Conservation (phyloP, 2,797 vertebrate species). For the Ispidina lecontei region DNA sequence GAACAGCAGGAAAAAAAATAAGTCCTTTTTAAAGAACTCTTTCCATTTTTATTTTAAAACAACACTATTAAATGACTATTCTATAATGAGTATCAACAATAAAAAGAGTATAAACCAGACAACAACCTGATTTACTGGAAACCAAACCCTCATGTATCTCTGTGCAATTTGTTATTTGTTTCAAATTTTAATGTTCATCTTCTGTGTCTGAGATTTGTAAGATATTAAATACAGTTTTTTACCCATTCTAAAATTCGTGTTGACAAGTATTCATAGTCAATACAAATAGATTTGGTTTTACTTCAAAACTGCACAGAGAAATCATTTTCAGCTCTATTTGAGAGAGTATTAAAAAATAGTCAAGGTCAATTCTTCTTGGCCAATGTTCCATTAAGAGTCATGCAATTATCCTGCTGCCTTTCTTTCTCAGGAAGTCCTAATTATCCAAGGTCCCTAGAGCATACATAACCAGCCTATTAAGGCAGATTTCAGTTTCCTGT, state of each 20-base stretch:
- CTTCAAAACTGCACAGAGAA: neutral
- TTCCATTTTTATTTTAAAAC: neutral
- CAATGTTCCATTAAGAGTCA: neutral
- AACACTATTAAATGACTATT: neutral
- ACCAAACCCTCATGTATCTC: neutral
- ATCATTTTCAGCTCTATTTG: neutral
- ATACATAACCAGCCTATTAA: neutral
- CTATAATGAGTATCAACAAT: neutral
- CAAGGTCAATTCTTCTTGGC: neutral
- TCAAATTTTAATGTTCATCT: neutral
- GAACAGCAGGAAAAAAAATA: neutral
- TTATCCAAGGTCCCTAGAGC: neutral
- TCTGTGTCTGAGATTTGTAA: neutral
- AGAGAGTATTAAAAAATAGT: neutral
- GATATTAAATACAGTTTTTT: neutral
- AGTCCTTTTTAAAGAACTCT: neutral
- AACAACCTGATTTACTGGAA: neutral
- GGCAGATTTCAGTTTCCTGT: neutral
- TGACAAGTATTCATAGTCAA: neutral
- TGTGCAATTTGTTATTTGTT: neutral
- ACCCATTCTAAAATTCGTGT: neutral
- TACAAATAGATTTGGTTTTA: neutral
- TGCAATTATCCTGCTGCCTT: neutral
- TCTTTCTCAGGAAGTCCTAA: conserved; percentile 19
- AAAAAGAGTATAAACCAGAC: neutral